Conservation (phyloP, 2,888 invertebrate species). For the Lypha dubia region DNA sequence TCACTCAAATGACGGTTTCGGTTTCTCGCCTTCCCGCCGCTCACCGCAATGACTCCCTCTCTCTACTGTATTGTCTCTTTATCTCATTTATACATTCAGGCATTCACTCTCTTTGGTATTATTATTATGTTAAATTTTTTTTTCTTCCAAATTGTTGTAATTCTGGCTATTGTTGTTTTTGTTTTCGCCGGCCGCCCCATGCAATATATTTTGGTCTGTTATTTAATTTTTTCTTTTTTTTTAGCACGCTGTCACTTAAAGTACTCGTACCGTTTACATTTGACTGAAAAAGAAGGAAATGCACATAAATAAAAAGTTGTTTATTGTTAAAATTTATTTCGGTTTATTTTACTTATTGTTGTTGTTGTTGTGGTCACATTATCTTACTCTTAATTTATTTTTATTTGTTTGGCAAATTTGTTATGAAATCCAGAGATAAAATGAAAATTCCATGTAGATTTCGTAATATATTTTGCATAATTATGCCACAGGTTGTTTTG, state of each 20-base stretch:
- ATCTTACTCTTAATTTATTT: conserved; percentile 11
- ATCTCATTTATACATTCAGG: no score
- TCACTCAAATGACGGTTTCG: conserved; percentile 69
- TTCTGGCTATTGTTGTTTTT: conserved; percentile 18
- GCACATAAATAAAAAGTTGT: conserved; percentile 62
- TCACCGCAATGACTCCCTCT: neutral
- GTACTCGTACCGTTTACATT: conserved; percentile 28
- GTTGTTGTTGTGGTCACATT: conserved; percentile 25
- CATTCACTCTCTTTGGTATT: conserved; percentile 51
- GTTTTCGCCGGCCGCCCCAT: conserved; percentile 1
- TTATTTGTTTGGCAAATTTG: conserved; percentile 53
- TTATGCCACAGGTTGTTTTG: conserved; percentile 64
- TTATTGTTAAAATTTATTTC: conserved; percentile 58
- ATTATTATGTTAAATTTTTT: conserved; percentile 56
- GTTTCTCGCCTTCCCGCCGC: conserved; percentile 2
- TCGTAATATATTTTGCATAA: conserved; percentile 68
- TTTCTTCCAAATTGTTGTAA: conserved; percentile 11
- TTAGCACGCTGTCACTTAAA: conserved; percentile 53
- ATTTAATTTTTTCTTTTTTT: no score
- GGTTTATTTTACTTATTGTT: conserved; percentile 39
- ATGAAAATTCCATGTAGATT: conserved; percentile 59
- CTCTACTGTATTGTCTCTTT: conserved; percentile 2
- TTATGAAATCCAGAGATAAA: conserved; percentile 60
- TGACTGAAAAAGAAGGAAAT: conserved; percentile 58
- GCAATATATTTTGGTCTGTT: conserved; percentile 26